Base-by-base conservation (phyloP, 1,140 invertebrate genomes). In the Papilio polyxenes region DNA sequence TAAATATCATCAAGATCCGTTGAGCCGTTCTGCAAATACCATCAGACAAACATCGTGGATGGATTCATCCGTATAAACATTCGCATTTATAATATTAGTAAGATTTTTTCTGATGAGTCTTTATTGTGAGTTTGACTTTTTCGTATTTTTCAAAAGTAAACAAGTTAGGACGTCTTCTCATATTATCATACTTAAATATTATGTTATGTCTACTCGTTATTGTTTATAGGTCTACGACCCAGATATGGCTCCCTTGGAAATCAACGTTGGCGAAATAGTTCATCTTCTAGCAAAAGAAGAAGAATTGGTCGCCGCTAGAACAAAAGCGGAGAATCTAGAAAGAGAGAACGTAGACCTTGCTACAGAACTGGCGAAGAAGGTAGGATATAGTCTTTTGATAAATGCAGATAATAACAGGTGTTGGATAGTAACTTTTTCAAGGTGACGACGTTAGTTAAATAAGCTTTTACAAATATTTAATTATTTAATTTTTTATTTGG, bases 231-330 rank as follows among this genome's bases (percentile, higher is more conserved):
- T 95, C 3, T 96, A 96, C 86, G 97, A 99, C 93, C 97, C 97
- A 1, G 98, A 99, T 90, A 96, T 97, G 3, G 96, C 97, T 1
- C 97, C 98, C 0, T 95, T 99, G 51, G 96, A 98, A 80, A 98
- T 99, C 56, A 98, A 99, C 90, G 98, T 99, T 1, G 97, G 97
- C 87, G 97, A 98, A 95, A 97, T 99, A 74, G 97, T 99, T 7
- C 98, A 98, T 86, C 95, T 98, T 89, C 94, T 99, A 74, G 98
- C 98, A 10, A 99, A 98, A 93, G 98, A 99, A 94, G 98, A 99
- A 89, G 98, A 99, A 93, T 94, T 99, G 31, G 97, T 98, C 1
- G 97, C 97, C 10, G 98, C 98, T 1, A 96, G 97, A 85, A 97
- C 96, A 62, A 98, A 98, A 89, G 97, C 98, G 0, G 97, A 98